Evolutionary conservation across 2,797 vertebrate genomes (phyloP).

Genomic region (Varecia variegata): DNA sequence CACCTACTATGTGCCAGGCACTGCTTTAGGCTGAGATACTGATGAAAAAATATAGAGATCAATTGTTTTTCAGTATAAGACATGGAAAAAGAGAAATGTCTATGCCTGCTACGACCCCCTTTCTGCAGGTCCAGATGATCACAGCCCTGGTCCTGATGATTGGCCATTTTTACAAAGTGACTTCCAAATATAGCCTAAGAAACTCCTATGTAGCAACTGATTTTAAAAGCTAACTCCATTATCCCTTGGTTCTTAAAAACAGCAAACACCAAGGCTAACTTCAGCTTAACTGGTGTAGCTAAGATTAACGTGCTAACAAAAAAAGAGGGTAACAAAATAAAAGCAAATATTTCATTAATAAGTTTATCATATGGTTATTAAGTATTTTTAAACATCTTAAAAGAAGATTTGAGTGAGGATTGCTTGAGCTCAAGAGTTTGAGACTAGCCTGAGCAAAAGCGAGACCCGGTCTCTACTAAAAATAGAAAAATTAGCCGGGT

Average conservation of each 20-base stretch:
- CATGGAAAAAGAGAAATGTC: neutral
- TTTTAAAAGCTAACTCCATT: neutral
- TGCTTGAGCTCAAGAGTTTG: too few species aligned
- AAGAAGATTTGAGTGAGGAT: neutral
- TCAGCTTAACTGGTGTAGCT: neutral
- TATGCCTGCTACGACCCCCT: neutral
- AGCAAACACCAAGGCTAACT: neutral
- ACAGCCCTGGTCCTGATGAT: neutral
- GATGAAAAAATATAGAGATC: neutral
- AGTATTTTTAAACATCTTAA: conserved; percentile 1
- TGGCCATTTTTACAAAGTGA: neutral
- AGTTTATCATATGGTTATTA: neutral
- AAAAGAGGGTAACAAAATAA: neutral
- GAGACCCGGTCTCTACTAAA: too few species aligned
- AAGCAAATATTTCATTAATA: neutral
- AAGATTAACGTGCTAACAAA: neutral
- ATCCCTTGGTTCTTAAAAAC: neutral
- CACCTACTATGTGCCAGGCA: neutral
- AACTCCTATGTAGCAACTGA: neutral
- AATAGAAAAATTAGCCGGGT: too few species aligned
- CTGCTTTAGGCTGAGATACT: neutral
- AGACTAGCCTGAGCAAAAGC: too few species aligned
- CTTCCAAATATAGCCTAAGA: conserved; percentile 23
- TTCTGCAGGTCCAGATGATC: neutral
- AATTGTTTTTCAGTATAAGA: neutral